Evolutionary conservation across 2,113 vertebrate genomes (phyloP).

Genomic region (Reinhardtius hippoglossoides): DNA sequence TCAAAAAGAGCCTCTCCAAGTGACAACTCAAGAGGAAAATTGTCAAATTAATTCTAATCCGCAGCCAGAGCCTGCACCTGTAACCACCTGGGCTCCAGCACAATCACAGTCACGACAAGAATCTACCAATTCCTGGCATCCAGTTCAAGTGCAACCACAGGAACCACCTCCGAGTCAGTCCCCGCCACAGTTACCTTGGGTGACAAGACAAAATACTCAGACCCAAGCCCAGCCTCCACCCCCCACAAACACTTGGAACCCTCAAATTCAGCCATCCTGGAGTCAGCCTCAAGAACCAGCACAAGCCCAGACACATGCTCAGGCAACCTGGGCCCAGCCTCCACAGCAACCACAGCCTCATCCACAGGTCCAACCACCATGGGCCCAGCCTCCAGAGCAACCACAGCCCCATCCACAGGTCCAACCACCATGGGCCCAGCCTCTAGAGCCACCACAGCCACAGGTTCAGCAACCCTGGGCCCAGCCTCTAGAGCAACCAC

Average conservation of each 20-base stretch:
- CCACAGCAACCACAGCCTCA: slow-evolving; percentile 60
- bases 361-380: slow-evolving; percentile 58
- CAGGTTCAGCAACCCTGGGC: slow-evolving; percentile 58
- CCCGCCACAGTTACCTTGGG: slow-evolving; percentile 63
- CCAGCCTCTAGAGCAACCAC: slow-evolving; percentile 59
- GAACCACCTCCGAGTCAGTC: slow-evolving; percentile 60
- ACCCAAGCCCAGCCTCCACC: slow-evolving; percentile 63
- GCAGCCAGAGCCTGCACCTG: slow-evolving; percentile 60
- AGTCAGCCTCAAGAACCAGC: slow-evolving; percentile 61
- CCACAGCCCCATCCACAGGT: slow-evolving; percentile 62
- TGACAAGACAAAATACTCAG: slow-evolving; percentile 58
- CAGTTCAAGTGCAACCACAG: slow-evolving; percentile 65
- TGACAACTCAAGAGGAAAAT: slow-evolving; percentile 58
- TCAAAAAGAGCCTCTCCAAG: slow-evolving; percentile 64
- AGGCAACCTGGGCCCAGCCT: slow-evolving; percentile 56
- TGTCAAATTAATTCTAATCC: slow-evolving; percentile 38
- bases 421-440: slow-evolving; percentile 61
- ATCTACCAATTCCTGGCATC: slow-evolving; percentile 62
- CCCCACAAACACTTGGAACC: slow-evolving; percentile 62
- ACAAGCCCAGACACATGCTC: slow-evolving; percentile 41
- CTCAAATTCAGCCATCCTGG: slow-evolving; percentile 65
- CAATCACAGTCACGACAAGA: slow-evolving; percentile 64
- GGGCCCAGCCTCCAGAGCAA: slow-evolving; percentile 60
- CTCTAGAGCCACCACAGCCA: slow-evolving; percentile 66
- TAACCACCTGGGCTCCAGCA: slow-evolving; percentile 59